Conservation (phyloP, 2,888 invertebrate genomes). For the Tridacna crocea region DNA sequence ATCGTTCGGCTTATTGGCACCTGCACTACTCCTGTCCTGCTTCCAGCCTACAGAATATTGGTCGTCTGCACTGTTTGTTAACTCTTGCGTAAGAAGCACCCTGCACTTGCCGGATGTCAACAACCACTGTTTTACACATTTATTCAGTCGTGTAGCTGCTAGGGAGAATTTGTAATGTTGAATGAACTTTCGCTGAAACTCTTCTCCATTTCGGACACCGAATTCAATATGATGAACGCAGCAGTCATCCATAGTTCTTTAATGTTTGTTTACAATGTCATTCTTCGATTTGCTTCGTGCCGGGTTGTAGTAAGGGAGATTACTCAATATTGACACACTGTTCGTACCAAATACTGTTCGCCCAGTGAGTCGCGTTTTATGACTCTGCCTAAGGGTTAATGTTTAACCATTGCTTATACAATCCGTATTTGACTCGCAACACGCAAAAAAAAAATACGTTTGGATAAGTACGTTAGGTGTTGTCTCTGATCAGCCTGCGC, state of each 20-base stretch:
- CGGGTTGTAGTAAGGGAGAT: slow-evolving; percentile 9
- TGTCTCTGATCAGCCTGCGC: too few relatives aligned
- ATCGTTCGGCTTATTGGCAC: background rate
- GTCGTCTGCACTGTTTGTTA: slow-evolving; percentile 39
- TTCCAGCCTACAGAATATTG: slow-evolving; percentile 47
- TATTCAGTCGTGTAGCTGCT: slow-evolving; percentile 65
- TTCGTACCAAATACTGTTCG: too few relatives aligned
- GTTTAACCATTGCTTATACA: too few relatives aligned
- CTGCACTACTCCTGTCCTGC: background rate
- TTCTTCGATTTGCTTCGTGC: slow-evolving; percentile 13
- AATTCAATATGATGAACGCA: slow-evolving; percentile 82
- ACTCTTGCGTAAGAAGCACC: slow-evolving; percentile 78
- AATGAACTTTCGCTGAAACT: slow-evolving; percentile 68
- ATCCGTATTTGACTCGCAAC: too few relatives aligned
- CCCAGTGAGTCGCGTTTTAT: too few relatives aligned
- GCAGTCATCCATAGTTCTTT: slow-evolving; percentile 63
- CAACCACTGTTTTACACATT: slow-evolving; percentile 73
- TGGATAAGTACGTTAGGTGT: too few relatives aligned
- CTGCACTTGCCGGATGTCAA: slow-evolving; percentile 74
- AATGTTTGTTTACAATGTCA: background rate
- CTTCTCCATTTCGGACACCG: slow-evolving; percentile 77
- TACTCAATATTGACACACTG: background rate
- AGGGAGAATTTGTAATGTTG: slow-evolving; percentile 76
- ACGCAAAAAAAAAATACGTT: too few relatives aligned
- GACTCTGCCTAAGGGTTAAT: too few relatives aligned